Evolutionary conservation across 2,888 invertebrate species (phyloP).

Genomic region (Diadegma fenestrale): DNA sequence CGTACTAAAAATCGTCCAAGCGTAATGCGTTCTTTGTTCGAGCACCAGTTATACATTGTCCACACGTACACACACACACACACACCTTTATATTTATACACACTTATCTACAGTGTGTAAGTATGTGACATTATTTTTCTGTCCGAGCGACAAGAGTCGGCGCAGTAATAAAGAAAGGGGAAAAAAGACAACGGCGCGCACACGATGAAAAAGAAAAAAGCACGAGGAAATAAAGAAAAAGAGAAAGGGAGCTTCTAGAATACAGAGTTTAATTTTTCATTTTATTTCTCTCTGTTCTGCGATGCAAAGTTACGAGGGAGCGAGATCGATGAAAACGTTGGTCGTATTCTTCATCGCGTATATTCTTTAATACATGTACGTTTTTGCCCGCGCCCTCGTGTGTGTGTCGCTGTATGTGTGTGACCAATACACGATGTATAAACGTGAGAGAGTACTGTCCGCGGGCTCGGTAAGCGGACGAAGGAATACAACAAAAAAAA

Average conservation of each 20-base stretch:
- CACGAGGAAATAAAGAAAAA: constrained; percentile 40
- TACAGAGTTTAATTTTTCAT: constrained; percentile 60
- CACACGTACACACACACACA: constrained; percentile 34
- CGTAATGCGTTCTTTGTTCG: constrained; percentile 69
- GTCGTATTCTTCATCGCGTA: constrained; percentile 30
- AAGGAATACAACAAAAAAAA: constrained; percentile 27
- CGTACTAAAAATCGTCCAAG: constrained; percentile 68
- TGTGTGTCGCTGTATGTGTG: background rate
- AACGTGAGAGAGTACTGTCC: constrained; percentile 16
- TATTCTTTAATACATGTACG: background rate
- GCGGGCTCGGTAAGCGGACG: constrained; percentile 12
- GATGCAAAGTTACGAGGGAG: constrained; percentile 33
- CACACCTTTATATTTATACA: constrained; percentile 16
- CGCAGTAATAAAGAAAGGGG: constrained; percentile 15
- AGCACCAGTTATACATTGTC: constrained; percentile 59
- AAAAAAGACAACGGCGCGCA: background rate
- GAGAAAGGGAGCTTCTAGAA: constrained; percentile 24
- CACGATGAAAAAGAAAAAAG: constrained; percentile 22
- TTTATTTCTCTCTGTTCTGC: constrained; percentile 48
- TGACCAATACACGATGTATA: constrained; percentile 14
- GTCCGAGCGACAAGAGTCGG: constrained; percentile 31
- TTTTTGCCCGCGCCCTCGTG: background rate
- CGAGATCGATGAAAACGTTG: constrained; percentile 55
- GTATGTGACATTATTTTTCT: constrained; percentile 58
- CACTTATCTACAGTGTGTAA: constrained; percentile 6